phyloP scores from a whole-genome alignment of 2,888 invertebrate genomes.

The Acleris sparsana region DNA sequence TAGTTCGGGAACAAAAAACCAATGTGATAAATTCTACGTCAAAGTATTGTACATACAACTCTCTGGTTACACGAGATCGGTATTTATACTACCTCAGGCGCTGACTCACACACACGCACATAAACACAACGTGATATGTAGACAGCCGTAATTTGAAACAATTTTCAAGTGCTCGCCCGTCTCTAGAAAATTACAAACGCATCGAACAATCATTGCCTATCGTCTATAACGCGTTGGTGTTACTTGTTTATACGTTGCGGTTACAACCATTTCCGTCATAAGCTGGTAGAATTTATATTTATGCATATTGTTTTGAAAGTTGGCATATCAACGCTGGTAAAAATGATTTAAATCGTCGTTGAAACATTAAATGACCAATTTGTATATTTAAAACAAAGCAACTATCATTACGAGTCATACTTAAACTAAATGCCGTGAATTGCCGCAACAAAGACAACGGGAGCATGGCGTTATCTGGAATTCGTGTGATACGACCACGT shows the following conservation, averaged over 20 bases:
- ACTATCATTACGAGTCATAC: constrained; percentile 30
- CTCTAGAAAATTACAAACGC: constrained; percentile 36
- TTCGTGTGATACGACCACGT: constrained; percentile 71
- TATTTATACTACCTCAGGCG: constrained; percentile 28
- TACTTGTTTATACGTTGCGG: constrained; percentile 31
- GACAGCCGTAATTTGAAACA: constrained; percentile 31
- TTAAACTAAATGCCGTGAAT: constrained; percentile 56
- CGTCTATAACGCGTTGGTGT: constrained; percentile 33
- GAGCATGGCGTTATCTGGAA: constrained; percentile 63
- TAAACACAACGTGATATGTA: constrained; percentile 20
- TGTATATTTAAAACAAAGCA: too few species aligned
- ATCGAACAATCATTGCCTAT: constrained; percentile 34
- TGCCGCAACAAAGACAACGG: constrained; percentile 58
- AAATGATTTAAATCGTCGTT: too few species aligned
- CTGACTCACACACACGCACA: constrained; percentile 6
- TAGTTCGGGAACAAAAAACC: not conserved
- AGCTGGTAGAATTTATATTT: constrained; percentile 17
- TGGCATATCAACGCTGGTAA: not conserved
- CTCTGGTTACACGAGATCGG: constrained; percentile 14
- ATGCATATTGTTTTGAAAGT: not conserved
- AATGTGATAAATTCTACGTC: not conserved
- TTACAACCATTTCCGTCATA: constrained; percentile 21
- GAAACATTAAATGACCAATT: too few species aligned
- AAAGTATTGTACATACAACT: not conserved
- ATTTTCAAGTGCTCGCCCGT: constrained; percentile 31